Base-by-base conservation (phyloP, 2,888 invertebrate species). In the Mallateleia sp. region DNA sequence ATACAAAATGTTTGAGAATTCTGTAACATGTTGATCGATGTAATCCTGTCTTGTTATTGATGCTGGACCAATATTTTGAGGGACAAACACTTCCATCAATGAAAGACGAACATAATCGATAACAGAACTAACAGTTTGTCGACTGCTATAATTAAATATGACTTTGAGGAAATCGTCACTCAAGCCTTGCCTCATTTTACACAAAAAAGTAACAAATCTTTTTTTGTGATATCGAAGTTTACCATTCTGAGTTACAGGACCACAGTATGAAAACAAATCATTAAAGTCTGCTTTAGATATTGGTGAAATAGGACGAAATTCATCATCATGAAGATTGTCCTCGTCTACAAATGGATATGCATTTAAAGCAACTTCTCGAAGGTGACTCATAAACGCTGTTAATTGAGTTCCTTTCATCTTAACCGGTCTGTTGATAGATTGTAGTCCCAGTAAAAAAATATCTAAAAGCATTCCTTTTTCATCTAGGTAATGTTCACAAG, bases 401-500 rank as follows among this genome's bases (percentile, higher is more conserved):
- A 75, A 7, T 14, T 85, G 42, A 11, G 22, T 14, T n/a, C 80
- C 75, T 45, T 52, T 62, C 1, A 85, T 74, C 1, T 28, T 9
- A 28, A 18, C 60, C 1, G 75, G 80, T 56, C 69, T 50, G 42
- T 75, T 75, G 1, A 75, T 62, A 32, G 22, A 85, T 15, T 34
- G 60, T 42, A 75, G 34, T n/a, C 34, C 80, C 7, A 20, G 62
- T 67, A 83, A 18, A 6, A 69, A 34, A 9, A 0, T 50, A 64
- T 42, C 18, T 2, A 66, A 45, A 0, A 86, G 1, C 14, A 64
- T 50, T 4, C 78, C 77, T 38, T 45, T 14, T 3, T 85, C 50
- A 24, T 85, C 54, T 18, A 87, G 64, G 62, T 87, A 66, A 69
- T 85, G 52, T 14, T 42, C 22, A 62, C 79, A 82, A 11, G 79